These are phyloP conservation scores for Heptranchias perlo DNA, from an alignment of 2,113 vertebrate genomes.

Conservation along the genomic window DNA sequence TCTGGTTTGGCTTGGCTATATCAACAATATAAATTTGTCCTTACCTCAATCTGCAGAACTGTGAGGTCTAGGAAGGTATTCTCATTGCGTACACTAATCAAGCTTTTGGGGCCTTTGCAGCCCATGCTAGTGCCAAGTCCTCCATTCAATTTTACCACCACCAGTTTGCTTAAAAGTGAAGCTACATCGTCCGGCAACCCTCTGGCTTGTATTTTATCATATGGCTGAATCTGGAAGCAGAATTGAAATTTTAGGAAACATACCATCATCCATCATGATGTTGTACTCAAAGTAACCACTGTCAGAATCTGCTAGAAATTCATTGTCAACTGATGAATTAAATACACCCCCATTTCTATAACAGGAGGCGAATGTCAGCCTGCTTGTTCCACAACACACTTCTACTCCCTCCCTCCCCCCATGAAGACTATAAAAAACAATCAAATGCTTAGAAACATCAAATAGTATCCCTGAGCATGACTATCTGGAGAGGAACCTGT, in stretches of 20 bases:
- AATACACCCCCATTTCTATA: no score
- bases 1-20: neutral
- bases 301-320: neutral
- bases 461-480: no score
- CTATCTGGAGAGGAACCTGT: no score
- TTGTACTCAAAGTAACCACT: neutral
- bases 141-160: conserved; percentile 91
- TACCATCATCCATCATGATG: neutral
- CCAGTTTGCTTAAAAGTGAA: conserved; percentile 80
- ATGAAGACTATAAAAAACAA: no score
- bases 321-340: neutral
- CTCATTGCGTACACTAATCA: conserved; percentile 90
- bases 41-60: conserved; percentile 92
- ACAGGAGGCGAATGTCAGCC: no score
- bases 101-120: conserved; percentile 91
- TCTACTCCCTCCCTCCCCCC: no score
- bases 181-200: conserved; percentile 73
- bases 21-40: conserved; percentile 20
- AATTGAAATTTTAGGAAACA: neutral
- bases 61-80: conserved; percentile 97
- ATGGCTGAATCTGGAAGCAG: conserved; percentile 76
- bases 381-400: no score
- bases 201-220: conserved; percentile 76
- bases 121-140: conserved; percentile 97
- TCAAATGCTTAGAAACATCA: no score